A percentile compares a stretch with the other conserved stretches of the same genome.
Conservation (phyloP, 2,888 invertebrate species). For the Philaethria dido region DNA sequence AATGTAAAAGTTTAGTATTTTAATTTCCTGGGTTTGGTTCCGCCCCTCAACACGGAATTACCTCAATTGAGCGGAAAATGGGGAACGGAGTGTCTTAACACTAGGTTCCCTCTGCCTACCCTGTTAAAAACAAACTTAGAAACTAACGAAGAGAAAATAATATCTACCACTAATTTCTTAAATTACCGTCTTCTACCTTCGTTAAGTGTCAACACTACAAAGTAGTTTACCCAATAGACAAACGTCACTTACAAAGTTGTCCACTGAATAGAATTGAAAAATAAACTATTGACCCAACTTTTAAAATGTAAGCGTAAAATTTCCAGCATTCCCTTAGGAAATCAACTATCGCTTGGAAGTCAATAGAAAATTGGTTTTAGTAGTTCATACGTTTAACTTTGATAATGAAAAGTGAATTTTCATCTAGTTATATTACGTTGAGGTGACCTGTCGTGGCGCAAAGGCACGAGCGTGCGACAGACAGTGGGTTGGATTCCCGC, state of each 20-base stretch:
- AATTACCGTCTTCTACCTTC: background rate
- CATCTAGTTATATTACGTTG: background rate
- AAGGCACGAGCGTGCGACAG: no score
- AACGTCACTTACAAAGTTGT: background rate
- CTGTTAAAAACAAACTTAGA: no score
- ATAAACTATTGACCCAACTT: background rate
- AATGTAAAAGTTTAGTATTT: no score
- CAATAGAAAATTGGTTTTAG: slow-evolving; percentile 3
- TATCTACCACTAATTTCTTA: no score
- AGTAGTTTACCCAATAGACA: background rate
- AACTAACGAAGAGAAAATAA: no score
- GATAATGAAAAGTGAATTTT: slow-evolving; percentile 1
- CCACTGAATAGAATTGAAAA: slow-evolving; percentile 7
- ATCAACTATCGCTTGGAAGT: slow-evolving; percentile 8
- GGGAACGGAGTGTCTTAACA: no score
- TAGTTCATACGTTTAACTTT: background rate
- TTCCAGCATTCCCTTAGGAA: background rate
- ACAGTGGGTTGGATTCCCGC: no score
- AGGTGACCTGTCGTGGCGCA: no score
- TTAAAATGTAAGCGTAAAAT: background rate
- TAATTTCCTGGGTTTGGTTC: no score
- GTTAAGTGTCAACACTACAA: background rate
- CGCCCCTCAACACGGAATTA: no score
- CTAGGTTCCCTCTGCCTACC: no score
- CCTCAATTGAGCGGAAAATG: no score